Conservation (phyloP, 2,113 vertebrate species). For the Plestiodon gilberti region DNA sequence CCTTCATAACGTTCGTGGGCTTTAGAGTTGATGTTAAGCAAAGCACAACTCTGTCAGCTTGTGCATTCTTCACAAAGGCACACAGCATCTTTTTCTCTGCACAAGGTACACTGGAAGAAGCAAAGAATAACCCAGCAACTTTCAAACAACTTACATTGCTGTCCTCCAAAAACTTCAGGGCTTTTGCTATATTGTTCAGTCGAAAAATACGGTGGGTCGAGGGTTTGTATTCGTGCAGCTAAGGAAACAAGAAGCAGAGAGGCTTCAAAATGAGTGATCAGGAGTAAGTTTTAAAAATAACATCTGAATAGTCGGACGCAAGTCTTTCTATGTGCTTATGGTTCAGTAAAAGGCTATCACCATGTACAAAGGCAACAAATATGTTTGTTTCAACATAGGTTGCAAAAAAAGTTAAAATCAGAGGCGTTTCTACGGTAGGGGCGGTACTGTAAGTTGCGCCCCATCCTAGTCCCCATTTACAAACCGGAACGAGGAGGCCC, state of each 20-base stretch:
- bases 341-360: background rate
- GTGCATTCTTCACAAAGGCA: rapidly evolving
- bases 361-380: background rate
- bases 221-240: conserved; percentile 93
- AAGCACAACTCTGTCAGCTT: background rate
- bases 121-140: background rate
- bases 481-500: no score
- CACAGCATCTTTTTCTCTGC: background rate
- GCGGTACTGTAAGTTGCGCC: no score
- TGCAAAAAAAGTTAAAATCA: background rate
- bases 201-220: conserved; percentile 96
- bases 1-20: conserved; percentile 26
- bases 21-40: conserved; percentile 45
- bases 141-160: conserved; percentile 87
- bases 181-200: conserved; percentile 97
- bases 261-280: background rate
- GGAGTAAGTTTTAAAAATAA: background rate
- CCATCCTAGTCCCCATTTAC: no score
- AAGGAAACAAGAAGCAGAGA: conserved; percentile 45
- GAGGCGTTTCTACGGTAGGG: background rate
- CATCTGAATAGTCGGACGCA: no score
- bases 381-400: background rate
- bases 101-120: background rate
- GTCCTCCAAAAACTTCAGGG: conserved; percentile 92
- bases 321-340: background rate